Evolutionary conservation across 2,797 vertebrate species (phyloP).

Genomic region (Muscicapa comitata): DNA sequence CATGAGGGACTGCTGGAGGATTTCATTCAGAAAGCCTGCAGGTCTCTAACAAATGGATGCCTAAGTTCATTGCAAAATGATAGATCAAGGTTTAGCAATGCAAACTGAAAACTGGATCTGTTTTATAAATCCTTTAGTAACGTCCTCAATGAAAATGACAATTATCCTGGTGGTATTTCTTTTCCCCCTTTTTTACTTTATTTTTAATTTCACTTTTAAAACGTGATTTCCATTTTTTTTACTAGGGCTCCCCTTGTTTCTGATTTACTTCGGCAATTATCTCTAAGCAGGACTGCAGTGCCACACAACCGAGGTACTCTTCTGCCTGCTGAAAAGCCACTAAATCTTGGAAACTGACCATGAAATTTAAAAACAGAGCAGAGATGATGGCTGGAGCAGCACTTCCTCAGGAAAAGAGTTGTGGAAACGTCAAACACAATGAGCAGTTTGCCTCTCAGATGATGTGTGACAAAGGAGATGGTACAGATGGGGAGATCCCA

Average conservation of each 20-base stretch:
- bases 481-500: accelerated
- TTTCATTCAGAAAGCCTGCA: neutral
- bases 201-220: neutral
- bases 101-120: neutral
- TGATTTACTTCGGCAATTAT: constrained; percentile 51
- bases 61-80: neutral
- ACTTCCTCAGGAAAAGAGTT: neutral
- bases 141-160: constrained; percentile 11
- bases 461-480: neutral
- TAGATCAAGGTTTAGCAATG: neutral
- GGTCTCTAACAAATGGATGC: neutral
- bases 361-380: neutral
- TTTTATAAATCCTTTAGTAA: neutral
- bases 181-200: neutral
- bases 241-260: neutral
- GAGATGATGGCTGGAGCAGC: neutral
- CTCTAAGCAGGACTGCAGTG: constrained; percentile 14
- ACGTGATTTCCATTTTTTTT: constrained; percentile 32
- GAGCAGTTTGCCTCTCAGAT: neutral
- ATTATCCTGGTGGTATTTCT: neutral
- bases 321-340: constrained; percentile 14
- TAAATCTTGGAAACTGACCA: constrained; percentile 24
- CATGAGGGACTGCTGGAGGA: neutral
- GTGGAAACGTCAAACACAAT: neutral
- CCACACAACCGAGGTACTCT: neutral